Evolutionary conservation across 1,140 invertebrate genomes (phyloP), one percentile per base, ranked within the genome.

Genomic region (Hyphantria cunea): DNA sequence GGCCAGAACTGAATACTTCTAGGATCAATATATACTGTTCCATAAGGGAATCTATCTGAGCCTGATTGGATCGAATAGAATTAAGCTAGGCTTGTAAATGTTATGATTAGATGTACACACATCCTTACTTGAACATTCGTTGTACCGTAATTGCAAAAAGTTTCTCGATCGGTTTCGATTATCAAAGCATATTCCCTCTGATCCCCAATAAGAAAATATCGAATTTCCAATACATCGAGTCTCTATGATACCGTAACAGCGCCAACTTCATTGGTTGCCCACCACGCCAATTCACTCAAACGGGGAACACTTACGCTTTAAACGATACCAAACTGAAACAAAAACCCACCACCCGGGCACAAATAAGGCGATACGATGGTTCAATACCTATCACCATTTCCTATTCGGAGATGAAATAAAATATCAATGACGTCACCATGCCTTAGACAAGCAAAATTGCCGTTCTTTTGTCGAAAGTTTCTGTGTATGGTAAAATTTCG

Each of bases 151-250:
- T 58, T 45, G 0, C 32, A 58, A 6, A 13, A 44, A 58, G 25
- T 58, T 49, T 58, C 49, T 13, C 45, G 11, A 49, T 48, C 55
- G 11, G 7, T 14, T 39, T 58, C 34, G 33, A 58, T 58, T 58
- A 58, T 58, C 53, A 56, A 47, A n/a, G 17, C 32, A 58, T 58
- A 32, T 56, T 12, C 54, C 15, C 32, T 14, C 31, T 32, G 31
- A 34, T 33, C 44, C 55, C 14, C 10, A 37, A 58, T 58, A 58
- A 32, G 44, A 58, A 58, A 48, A 58, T 49, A 58, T 25, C 17
- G 31, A 58, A 58, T 58, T 58, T 58, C 55, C 45, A 58, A 58
- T 58, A 58, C 55, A 58, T 58, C 49, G 55, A 33, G 7, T n/a
- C 9, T 54, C 44, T 6, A 56, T 32, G n/a, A 12, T 1, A 37